Evolutionary conservation across 1,140 invertebrate species (phyloP), one percentile per base, ranked within the genome.

Genomic region (Triops cancriformis): DNA sequence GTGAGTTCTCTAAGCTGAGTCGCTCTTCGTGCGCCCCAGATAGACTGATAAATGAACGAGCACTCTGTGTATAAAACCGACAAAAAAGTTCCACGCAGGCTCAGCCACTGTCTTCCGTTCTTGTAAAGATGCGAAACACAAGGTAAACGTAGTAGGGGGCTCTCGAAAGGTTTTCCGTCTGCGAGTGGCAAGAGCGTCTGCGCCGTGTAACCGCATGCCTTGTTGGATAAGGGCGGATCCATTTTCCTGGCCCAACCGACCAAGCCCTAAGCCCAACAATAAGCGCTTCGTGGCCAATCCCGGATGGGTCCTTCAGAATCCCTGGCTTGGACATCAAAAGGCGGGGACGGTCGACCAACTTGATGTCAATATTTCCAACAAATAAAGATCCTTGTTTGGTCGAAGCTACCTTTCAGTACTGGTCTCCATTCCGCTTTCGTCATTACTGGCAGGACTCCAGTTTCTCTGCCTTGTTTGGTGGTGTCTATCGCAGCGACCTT

Each of bases 291-390:
- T 26, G 5, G 26, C 74, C 74, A 76, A 76, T 76, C 26, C 37
- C 37, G n/a, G 26, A 31, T 45, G 18, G 45, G 37, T 45, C 41
- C 45, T 41, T 76, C 74, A 42, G 45, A 31, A 43, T 76, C 14
- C 4, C 28, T 28, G 28, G 37, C 45, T 45, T 41, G 45, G 45
- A 76, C 45, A 26, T 43, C 42, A 43, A 76, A 74, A 45, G 26
- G 27, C 23, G 37, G 74, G 74, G 74, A 26, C 74, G 26, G 74
- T 23, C 74, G 37, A 42, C 27, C 45, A 43, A 45, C 11, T 14
- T 43, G 74, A 76, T 76, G 74, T 76, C 74, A 76, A 76, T 76
- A 76, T 76, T 76, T 76, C 74, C 37, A 23, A 76, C 74, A 76
- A 76, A 76, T 76, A 76, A 76, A 76, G 74, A 76, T 64, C 26